Evolutionary conservation across 2,797 vertebrate species (phyloP), one percentile per base, ranked within the genome.

Genomic region (Poecile montanus): DNA sequence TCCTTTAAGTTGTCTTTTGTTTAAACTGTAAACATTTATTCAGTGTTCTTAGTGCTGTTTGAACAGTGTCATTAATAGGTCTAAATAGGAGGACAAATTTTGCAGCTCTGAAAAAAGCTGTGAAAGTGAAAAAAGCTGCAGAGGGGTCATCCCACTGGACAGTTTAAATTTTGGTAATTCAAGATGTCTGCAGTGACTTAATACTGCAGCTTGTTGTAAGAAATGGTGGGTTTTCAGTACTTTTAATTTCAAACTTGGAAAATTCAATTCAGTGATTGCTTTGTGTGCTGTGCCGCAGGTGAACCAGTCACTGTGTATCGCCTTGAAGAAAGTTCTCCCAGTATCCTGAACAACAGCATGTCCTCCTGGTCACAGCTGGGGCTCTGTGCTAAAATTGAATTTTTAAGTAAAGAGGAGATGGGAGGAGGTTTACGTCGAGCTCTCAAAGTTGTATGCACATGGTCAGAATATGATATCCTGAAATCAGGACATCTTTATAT

Each of bases 361-460:
- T 99, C 99, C 61, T 99, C 99, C 86, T 99, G 99, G 99, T 98
- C 99, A 60, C 99, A 99, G 61, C 98, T 99, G 32, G 99, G 99
- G 23, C 99, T 99, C 47, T 99, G 98, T 96, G 99, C 99, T 91
- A 99, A 99, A 97, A 99, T 99, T 19, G 99, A 99, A 78, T 99
- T 99, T 96, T 98, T 99, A 88, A 99, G 99, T 97, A 99, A 99
- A 96, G 99, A 99, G 96, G 99, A 99, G 97, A 99, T 99, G 99
- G 99, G 99, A 10, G 99, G 99, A 22, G 99, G 99, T 36, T 98
- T 99, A 89, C 97, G 99, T 22, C 98, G 99, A 89, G 99, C 99
- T 56, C 98, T 99, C 65, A 99, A 99, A 97, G 99, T 99, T 70
- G 98, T 98, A 9, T 99, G 99, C 97, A 99, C 99, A 0, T 99